A percentile compares a stretch with the other conserved stretches of the same genome.
phyloP scores from a whole-genome alignment of 2,113 vertebrate genomes.

The Melierax canorus region DNA sequence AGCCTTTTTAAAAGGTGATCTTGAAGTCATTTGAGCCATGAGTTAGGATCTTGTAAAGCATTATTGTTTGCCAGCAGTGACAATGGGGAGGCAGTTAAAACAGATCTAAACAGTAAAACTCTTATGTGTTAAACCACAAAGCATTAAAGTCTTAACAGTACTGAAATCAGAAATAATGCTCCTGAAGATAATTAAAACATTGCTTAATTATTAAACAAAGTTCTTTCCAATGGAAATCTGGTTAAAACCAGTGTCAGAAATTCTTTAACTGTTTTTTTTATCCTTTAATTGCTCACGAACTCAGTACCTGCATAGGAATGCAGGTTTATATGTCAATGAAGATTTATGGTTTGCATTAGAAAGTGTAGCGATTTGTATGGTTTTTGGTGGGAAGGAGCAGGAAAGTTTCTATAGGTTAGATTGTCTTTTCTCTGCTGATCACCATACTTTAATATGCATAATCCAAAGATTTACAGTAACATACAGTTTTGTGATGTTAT shows the following conservation, averaged over 20 bases:
- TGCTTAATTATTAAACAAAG: constrained; percentile 56
- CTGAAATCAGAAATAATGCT: background rate
- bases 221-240: constrained; percentile 14
- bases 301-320: background rate
- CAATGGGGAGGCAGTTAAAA: background rate
- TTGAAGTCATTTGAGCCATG: background rate
- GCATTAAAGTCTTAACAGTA: background rate
- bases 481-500: background rate
- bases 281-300: background rate
- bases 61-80: background rate
- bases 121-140: background rate
- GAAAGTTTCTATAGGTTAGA: background rate
- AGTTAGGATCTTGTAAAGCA: background rate
- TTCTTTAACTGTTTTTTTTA: background rate
- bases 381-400: background rate
- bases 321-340: background rate
- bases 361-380: background rate
- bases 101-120: background rate
- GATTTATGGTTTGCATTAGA: background rate
- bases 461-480: background rate
- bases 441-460: background rate
- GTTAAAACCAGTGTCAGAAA: background rate
- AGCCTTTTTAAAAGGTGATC: background rate
- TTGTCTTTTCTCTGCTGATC: background rate
- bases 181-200: constrained; percentile 22